Evolutionary conservation across 2,797 vertebrate genomes (phyloP).

Genomic region (Neopelma chrysocephalum): DNA sequence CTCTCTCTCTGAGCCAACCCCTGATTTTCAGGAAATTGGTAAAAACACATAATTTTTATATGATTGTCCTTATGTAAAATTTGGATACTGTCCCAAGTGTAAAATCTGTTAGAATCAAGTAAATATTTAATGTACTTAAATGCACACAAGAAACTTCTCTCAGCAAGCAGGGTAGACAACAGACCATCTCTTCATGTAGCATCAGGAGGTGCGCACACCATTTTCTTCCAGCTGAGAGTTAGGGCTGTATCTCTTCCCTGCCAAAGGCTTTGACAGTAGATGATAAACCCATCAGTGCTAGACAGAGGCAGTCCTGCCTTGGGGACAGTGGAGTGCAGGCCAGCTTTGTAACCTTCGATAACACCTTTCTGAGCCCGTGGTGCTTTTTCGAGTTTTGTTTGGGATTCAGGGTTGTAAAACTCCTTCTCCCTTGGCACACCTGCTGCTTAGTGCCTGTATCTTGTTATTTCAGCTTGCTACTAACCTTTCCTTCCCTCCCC

Average conservation of each 20-base stretch:
- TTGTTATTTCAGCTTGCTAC: neutral
- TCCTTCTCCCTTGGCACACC: neutral
- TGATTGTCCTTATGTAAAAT: neutral
- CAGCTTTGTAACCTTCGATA: neutral
- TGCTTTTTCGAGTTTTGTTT: neutral
- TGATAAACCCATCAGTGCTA: neutral
- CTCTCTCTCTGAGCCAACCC: neutral
- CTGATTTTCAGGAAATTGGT: neutral
- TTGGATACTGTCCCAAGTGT: neutral
- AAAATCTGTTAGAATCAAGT: neutral
- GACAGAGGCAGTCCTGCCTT: neutral
- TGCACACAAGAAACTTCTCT: neutral
- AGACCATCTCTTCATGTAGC: neutral
- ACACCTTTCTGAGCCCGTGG: neutral
- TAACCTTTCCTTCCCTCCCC: neutral
- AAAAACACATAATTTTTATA: neutral
- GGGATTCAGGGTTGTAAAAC: neutral
- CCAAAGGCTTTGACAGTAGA: neutral
- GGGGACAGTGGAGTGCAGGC: neutral
- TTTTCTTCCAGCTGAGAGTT: neutral
- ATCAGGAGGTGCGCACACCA: fast-evolving
- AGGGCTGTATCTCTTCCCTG: neutral
- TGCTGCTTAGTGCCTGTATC: neutral
- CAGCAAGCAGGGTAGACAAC: neutral
- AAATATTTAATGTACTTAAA: neutral